Conservation (phyloP, 2,113 vertebrate species). For the Elephantulus edwardii region DNA sequence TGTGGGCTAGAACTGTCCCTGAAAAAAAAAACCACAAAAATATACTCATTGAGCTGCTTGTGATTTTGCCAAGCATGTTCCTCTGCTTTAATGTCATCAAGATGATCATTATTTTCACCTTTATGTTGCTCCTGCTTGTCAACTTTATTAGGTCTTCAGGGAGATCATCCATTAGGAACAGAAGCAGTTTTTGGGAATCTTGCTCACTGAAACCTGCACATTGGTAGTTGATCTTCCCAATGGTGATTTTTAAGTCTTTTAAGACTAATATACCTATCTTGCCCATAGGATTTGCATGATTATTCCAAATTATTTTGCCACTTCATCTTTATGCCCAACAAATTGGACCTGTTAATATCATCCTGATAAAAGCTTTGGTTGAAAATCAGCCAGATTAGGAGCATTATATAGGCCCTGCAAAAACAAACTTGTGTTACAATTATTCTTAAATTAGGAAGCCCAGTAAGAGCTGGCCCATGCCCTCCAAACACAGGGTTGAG, state of each 20-base stretch:
- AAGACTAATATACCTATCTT: constrained; percentile 94
- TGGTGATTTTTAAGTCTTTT: constrained; percentile 96
- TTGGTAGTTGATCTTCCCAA: constrained; percentile 97
- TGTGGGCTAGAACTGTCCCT: constrained; percentile 98
- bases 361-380: constrained; percentile 93
- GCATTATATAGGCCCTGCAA: constrained; percentile 98
- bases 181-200: constrained; percentile 97
- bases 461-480: constrained; percentile 92
- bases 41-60: constrained; percentile 96
- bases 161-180: constrained; percentile 98
- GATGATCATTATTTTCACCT: constrained; percentile 94
- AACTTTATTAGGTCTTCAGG: constrained; percentile 97
- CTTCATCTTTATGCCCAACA: constrained; percentile 98
- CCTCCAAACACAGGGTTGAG: constrained; percentile 96
- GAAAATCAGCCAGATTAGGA: constrained; percentile 93
- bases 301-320: constrained; percentile 97
- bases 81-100: constrained; percentile 92
- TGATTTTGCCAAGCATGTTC: constrained; percentile 97
- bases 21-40: constrained; percentile 96
- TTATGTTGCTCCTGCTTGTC: constrained; percentile 96
- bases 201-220: constrained; percentile 96
- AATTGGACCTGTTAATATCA: constrained; percentile 97
- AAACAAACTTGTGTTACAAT: constrained; percentile 99
- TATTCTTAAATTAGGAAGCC: constrained; percentile 97
- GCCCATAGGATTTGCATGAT: constrained; percentile 98